phyloP scores from a whole-genome alignment of 2,888 invertebrate genomes.

The Sthenelais limicola region DNA sequence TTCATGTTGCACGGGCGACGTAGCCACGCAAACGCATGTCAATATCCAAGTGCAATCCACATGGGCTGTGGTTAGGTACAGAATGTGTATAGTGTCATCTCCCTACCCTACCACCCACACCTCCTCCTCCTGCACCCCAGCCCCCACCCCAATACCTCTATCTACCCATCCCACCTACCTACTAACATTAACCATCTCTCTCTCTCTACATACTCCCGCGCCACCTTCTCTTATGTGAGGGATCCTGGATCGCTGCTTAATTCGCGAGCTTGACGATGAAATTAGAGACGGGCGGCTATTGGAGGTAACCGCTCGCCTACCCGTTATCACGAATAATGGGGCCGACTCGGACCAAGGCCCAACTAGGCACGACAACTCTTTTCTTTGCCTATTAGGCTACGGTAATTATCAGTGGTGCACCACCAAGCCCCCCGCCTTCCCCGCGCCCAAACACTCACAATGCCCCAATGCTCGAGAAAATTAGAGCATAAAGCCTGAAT shows the following conservation, averaged over 20 bases:
- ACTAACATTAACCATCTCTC: no score
- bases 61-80: slow-evolving; percentile 23
- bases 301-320: slow-evolving; percentile 3
- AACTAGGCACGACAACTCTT: slow-evolving; percentile 25
- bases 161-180: no score
- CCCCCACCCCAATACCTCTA: no score
- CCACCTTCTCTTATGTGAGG: background rate
- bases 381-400: slow-evolving; percentile 27
- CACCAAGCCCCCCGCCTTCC: background rate
- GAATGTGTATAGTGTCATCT: no score
- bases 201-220: background rate
- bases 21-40: slow-evolving; percentile 16
- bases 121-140: no score
- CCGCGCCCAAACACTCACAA: background rate
- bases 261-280: slow-evolving; percentile 12
- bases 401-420: background rate
- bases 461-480: slow-evolving; percentile 30
- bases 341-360: slow-evolving; percentile 3
- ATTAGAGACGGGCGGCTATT: slow-evolving; percentile 11
- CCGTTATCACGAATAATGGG: background rate
- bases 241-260: background rate
- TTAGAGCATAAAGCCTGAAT: slow-evolving; percentile 22
- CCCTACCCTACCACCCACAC: no score
- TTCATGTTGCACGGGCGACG: no score
- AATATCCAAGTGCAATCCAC: slow-evolving; percentile 18